Conservation (phyloP, 2,888 invertebrate species). For the Rhodophaea formosa region DNA sequence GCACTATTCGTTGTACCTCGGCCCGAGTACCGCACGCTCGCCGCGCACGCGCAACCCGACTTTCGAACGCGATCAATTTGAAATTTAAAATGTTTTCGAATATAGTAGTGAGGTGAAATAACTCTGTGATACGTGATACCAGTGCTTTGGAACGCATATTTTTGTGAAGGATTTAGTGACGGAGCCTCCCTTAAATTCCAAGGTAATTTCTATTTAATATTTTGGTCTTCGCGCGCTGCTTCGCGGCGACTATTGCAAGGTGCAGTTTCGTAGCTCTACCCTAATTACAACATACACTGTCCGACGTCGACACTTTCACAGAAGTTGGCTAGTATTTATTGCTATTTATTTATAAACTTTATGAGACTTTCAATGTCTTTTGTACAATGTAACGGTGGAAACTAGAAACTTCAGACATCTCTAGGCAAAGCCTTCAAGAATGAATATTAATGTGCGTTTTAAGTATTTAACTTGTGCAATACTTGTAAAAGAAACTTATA, state of each 20-base stretch:
- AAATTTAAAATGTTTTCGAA: conserved; percentile 66
- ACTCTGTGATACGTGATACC: conserved; percentile 42
- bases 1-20: conserved; percentile 60
- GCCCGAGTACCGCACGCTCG: conserved; percentile 48
- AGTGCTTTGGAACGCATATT: conserved; percentile 43
- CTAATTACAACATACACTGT: conserved; percentile 66
- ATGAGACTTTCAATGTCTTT: conserved; percentile 27
- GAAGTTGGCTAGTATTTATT: conserved; percentile 41
- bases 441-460: conserved; percentile 15
- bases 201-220: conserved; percentile 54
- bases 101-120: conserved; percentile 65
- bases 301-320: conserved; percentile 46
- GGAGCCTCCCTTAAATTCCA: conserved; percentile 52
- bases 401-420: conserved; percentile 17
- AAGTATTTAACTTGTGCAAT: conserved; percentile 8
- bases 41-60: conserved; percentile 62
- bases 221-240: conserved; percentile 40
- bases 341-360: conserved; percentile 40
- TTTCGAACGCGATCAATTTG: conserved; percentile 45
- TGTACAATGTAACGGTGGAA: neutral
- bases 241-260: conserved; percentile 48
- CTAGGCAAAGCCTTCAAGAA: conserved; percentile 11
- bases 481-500: neutral
- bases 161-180: conserved; percentile 55
- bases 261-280: conserved; percentile 59